A percentile compares a stretch with the other conserved stretches of the same genome.
These are phyloP conservation scores for Adela reaumurella DNA, from an alignment of 2,888 invertebrate species.

Conservation along the genomic window DNA sequence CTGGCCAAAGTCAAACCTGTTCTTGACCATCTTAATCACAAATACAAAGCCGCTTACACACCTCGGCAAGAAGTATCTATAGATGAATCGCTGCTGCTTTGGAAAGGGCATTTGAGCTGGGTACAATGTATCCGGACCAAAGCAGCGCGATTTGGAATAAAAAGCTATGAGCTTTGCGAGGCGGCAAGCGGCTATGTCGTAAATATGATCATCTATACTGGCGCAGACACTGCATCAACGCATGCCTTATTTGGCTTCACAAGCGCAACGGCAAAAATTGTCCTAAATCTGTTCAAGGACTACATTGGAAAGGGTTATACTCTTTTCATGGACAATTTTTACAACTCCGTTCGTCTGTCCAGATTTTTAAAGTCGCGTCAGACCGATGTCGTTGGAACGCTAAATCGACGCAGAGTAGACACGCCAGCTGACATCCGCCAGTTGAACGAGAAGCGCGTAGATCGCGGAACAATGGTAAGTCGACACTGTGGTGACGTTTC, in stretches of 20 bases:
- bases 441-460: neutral
- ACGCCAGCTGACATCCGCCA: neutral
- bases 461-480: neutral
- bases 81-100: conserved; percentile 10
- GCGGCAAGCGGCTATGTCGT: conserved; percentile 4
- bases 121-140: conserved; percentile 11
- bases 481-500: conserved; percentile 2
- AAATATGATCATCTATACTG: conserved; percentile 6
- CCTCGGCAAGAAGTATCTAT: conserved; percentile 1
- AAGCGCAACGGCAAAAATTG: conserved; percentile 6
- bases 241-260: neutral
- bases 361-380: neutral
- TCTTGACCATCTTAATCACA: conserved; percentile 5
- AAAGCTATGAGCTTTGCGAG: conserved; percentile 7
- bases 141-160: conserved; percentile 11
- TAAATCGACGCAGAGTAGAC: conserved; percentile 1
- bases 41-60: conserved; percentile 4
- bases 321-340: conserved; percentile 5
- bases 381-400: conserved; percentile 5
- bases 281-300: conserved; percentile 8
- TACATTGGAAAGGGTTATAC: conserved; percentile 3
- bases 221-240: neutral
- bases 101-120: conserved; percentile 11
- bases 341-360: conserved; percentile 1
- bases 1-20: conserved; percentile 5